Conservation (phyloP, 2,888 invertebrate genomes). For the Octodonta nipae region DNA sequence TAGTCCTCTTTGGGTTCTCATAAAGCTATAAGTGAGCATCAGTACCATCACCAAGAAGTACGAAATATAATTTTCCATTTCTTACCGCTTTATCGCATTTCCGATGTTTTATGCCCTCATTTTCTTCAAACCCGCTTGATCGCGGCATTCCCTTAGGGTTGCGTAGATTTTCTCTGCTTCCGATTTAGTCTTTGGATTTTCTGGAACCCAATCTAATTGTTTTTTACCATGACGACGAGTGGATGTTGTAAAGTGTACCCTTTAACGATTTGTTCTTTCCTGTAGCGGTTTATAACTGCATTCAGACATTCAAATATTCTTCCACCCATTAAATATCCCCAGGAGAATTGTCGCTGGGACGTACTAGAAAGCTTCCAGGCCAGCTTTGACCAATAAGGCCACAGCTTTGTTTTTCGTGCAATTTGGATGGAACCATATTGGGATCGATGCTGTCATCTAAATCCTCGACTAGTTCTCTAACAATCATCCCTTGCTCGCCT, state of each 20-base stretch:
- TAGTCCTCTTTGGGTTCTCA: constrained; percentile 94
- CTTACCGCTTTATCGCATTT: constrained; percentile 83
- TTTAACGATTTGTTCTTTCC: constrained; percentile 93
- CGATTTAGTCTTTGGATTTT: constrained; percentile 43
- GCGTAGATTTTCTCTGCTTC: constrained; percentile 91
- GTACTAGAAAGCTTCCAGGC: constrained; percentile 80
- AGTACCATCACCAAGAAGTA: constrained; percentile 77
- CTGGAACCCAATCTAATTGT: constrained; percentile 52
- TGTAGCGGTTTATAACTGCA: constrained; percentile 87
- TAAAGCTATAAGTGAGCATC: constrained; percentile 90
- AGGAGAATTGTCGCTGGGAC: constrained; percentile 93
- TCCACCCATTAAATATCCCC: constrained; percentile 93
- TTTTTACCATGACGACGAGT: constrained; percentile 53
- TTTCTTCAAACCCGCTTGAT: constrained; percentile 82
- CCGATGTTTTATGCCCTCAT: constrained; percentile 89
- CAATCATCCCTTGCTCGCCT: constrained; percentile 92
- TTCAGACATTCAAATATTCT: constrained; percentile 91
- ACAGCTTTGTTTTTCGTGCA: constrained; percentile 94
- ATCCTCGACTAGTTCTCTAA: constrained; percentile 87
- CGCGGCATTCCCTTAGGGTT: constrained; percentile 82
- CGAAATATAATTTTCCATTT: constrained; percentile 94
- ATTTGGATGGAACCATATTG: constrained; percentile 94
- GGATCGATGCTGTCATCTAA: constrained; percentile 86
- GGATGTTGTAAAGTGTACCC: constrained; percentile 86
- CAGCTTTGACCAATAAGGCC: constrained; percentile 87